Evolutionary conservation across 1,140 invertebrate species (phyloP), one percentile per base, ranked within the genome.

Genomic region (Helicoverpa armigera): DNA sequence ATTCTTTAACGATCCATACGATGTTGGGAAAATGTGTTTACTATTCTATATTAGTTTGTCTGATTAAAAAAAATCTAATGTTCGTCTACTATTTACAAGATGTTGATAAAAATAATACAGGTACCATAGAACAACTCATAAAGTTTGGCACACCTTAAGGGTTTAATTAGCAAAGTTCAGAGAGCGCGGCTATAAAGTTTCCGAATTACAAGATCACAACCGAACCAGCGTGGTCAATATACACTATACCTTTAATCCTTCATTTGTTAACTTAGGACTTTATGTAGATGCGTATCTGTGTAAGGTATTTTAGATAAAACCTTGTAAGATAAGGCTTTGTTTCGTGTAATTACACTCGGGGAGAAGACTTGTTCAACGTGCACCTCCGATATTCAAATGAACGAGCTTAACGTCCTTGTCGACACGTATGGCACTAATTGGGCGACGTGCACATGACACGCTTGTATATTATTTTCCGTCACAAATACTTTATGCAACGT

Each of bases 401-500:
- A 65, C 48, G 50, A 50, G 60, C 70, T 72, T 75, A 79, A 54
- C 43, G 50, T 48, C 48, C 35, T 56, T 65, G 63, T 58, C 53
- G 60, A 65, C 50, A 83, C n/a, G 78, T 50, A 81, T 69, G 61
- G 23, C 53, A 80, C 79, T 86, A 85, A 85, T 88, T 81, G 83
- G 79, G 58, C 70, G 72, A 82, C 81, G 79, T 79, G 81, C 75
- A 74, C 63, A 35, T 60, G 43, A 67, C 60, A 67, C 51, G 16
- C 74, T 67, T 63, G 48, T 53, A 35, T 85, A 87, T 86, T 88
- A 88, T 87, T 85, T 87, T 81, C 78, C 81, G 74, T 43, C 74
- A 82, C 83, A 87, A 90, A 90, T 90, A 89, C 85, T 91, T 89
- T 88, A 90, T 89, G 88, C 84, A 89, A 86, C 84, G 85, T 90